Percentiles rank a stretch among this genome's conserved stretches.
phyloP scores from a whole-genome alignment of 2,113 vertebrate species.

The Pelobates fuscus region DNA sequence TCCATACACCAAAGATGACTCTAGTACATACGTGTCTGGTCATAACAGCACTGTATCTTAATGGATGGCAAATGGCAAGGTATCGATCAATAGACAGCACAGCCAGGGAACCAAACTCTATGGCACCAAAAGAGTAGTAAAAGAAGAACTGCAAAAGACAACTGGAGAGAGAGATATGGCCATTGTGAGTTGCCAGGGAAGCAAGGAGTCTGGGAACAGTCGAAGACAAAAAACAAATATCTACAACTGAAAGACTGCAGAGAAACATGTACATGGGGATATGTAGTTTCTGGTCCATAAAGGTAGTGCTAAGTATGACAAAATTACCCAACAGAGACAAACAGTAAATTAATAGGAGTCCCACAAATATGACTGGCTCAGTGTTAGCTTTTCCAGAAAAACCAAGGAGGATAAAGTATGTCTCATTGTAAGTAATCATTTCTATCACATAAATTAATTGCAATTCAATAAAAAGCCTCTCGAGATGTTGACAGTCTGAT shows the following conservation, averaged over 20 bases:
- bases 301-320: background rate
- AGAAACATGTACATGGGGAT: conserved; percentile 53
- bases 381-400: background rate
- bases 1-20: conserved; percentile 1
- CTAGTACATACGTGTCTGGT: conserved; percentile 27
- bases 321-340: background rate
- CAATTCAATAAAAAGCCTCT: too few relatives aligned
- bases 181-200: conserved; percentile 12
- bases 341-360: background rate
- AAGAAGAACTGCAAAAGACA: conserved; percentile 44
- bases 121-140: conserved; percentile 33
- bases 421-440: background rate
- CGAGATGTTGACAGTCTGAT: too few relatives aligned
- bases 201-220: conserved; percentile 38
- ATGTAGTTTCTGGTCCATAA: background rate
- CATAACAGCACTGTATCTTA: conserved; percentile 42
- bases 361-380: background rate
- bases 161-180: conserved; percentile 23
- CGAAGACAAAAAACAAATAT: conserved; percentile 20
- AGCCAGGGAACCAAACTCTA: conserved; percentile 38
- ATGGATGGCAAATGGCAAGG: conserved; percentile 44
- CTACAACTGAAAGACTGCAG: conserved; percentile 29
- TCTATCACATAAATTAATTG: background rate
- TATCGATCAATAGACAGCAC: conserved; percentile 45
- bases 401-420: background rate